Conservation (phyloP, 2,113 vertebrate genomes). For the Prunella himalayana region DNA sequence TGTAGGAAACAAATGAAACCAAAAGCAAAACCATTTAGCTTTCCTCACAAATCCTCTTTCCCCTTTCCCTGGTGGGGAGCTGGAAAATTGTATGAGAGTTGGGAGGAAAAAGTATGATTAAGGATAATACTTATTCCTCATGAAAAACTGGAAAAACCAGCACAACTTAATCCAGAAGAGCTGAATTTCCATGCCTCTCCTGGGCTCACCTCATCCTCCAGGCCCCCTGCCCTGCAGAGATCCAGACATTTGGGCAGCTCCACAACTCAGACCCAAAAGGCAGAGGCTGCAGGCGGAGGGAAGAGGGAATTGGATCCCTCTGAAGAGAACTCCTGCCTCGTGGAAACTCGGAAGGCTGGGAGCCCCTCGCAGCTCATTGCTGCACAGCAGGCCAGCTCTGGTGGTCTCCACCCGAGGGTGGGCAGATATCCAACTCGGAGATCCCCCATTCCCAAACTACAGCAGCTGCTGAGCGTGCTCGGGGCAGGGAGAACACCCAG, state of each 20-base stretch:
- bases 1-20: not conserved
- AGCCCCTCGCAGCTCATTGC: not conserved
- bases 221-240: not conserved
- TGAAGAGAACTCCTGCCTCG: not conserved
- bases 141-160: not conserved
- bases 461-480: rapidly evolving
- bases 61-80: not conserved
- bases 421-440: not conserved
- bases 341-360: not conserved
- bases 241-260: not conserved
- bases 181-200: not conserved
- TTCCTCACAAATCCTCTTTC: not conserved
- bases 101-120: not conserved
- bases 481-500: not conserved
- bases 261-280: rapidly evolving
- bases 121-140: not conserved
- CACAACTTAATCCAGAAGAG: not conserved
- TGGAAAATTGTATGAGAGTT: not conserved
- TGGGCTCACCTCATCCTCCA: not conserved
- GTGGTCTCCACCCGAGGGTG: not conserved
- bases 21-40: not conserved
- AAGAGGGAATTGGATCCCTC: not conserved
- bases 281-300: rapidly evolving
- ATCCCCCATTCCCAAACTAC: rapidly evolving
- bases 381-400: not conserved